Conservation (phyloP, 2,888 invertebrate genomes). For the Azorinus chamasolen region DNA sequence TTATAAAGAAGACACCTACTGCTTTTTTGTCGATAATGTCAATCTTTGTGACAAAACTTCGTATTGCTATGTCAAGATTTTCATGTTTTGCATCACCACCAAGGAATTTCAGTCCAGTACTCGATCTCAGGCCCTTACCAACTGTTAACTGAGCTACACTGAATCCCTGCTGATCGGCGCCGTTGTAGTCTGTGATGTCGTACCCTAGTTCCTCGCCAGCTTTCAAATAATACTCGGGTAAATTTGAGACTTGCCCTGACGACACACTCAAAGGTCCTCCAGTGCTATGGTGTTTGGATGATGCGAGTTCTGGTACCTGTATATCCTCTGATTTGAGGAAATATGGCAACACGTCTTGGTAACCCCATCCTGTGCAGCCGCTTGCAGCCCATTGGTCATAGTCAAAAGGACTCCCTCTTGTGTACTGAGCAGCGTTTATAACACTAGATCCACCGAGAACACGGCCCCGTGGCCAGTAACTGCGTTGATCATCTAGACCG, state of each 20-base stretch:
- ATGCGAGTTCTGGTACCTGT: not conserved
- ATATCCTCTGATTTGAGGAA: slow-evolving; percentile 20
- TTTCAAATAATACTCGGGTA: not conserved
- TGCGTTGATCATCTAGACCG: slow-evolving; percentile 6
- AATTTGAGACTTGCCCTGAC: not conserved
- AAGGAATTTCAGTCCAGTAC: slow-evolving; percentile 11
- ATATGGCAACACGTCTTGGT: slow-evolving; percentile 13
- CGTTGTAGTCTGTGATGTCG: slow-evolving; percentile 32
- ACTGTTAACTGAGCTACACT: not conserved
- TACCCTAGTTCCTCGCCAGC: slow-evolving; percentile 36
- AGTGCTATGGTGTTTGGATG: slow-evolving; percentile 4
- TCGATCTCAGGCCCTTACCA: slow-evolving; percentile 3
- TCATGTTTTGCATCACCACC: slow-evolving; percentile 1
- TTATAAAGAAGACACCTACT: slow-evolving; percentile 71
- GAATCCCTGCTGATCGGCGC: slow-evolving; percentile 10
- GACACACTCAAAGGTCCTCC: slow-evolving; percentile 2
- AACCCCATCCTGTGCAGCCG: slow-evolving; percentile 8
- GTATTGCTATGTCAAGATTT: slow-evolving; percentile 24
- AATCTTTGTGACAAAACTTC: slow-evolving; percentile 71
- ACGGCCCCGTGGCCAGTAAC: slow-evolving; percentile 25
- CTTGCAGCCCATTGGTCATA: slow-evolving; percentile 10
- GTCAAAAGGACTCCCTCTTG: slow-evolving; percentile 15
- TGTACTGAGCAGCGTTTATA: slow-evolving; percentile 16
- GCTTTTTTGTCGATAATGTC: slow-evolving; percentile 69
- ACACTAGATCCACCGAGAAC: slow-evolving; percentile 28